A percentile compares a stretch with the other conserved stretches of the same genome.
phyloP scores from a whole-genome alignment of 2,113 vertebrate genomes.

The Catagonus wagneri region DNA sequence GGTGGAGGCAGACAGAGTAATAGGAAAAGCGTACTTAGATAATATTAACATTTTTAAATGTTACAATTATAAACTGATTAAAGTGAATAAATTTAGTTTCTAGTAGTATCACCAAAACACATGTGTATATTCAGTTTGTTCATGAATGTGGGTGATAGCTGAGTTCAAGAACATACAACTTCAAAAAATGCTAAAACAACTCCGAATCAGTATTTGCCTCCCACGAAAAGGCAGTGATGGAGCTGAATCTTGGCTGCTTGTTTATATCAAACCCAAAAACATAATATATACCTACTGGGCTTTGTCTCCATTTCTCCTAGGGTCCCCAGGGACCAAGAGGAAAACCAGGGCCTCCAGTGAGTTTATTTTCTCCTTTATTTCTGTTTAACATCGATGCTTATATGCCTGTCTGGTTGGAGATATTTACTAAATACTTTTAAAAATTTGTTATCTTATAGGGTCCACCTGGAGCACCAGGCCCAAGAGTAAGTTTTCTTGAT shows the following conservation, averaged over 20 bases:
- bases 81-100: conserved; percentile 4
- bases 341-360: conserved; percentile 94
- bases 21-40: background rate
- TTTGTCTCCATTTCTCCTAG: conserved; percentile 86
- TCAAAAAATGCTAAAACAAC: conserved; percentile 1
- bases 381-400: background rate
- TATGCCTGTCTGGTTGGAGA: conserved; percentile 19
- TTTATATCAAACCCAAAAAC: conserved; percentile 38
- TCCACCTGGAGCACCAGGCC: conserved; percentile 93
- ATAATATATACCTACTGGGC: background rate
- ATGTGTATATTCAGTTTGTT: background rate
- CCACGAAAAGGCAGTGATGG: background rate
- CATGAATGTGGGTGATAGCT: background rate
- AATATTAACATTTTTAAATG: conserved; percentile 32
- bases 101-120: background rate
- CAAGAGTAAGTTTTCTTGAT: conserved; percentile 89
- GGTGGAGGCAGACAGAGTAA: background rate
- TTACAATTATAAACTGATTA: conserved; percentile 39
- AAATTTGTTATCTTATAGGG: conserved; percentile 87
- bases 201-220: background rate
- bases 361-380: conserved; percentile 80
- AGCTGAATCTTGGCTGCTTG: background rate
- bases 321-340: conserved; percentile 95
- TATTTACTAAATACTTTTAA: conserved; percentile 29
- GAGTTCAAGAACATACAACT: background rate